Evolutionary conservation across 2,888 invertebrate genomes (phyloP).

Genomic region (Trilocha varians): DNA sequence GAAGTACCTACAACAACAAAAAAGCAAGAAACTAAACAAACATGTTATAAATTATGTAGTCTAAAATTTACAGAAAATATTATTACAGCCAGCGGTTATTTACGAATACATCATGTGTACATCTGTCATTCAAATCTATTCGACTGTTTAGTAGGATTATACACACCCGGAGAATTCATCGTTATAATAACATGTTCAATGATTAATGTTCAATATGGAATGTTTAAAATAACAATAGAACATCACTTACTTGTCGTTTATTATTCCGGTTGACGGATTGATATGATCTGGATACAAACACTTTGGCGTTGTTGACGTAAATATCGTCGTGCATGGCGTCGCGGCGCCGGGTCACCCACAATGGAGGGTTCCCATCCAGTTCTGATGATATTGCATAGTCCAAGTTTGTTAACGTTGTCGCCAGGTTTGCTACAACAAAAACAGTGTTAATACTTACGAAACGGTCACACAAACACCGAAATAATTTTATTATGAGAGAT

Average conservation of each 20-base stretch:
- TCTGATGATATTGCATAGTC: slow-evolving; percentile 83
- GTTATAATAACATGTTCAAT: too few species aligned
- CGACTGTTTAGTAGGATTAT: too few species aligned
- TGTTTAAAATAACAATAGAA: too few species aligned
- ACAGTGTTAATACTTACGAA: slow-evolving; percentile 4
- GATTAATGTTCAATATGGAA: too few species aligned
- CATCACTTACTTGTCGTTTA: slow-evolving; percentile 50
- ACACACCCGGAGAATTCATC: too few species aligned
- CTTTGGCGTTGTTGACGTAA: slow-evolving; percentile 89
- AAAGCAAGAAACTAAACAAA: not conserved
- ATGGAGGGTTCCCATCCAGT: slow-evolving; percentile 86
- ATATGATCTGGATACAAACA: slow-evolving; percentile 79
- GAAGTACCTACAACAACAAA: slow-evolving; percentile 78
- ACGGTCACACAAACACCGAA: too few species aligned
- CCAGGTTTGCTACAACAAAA: slow-evolving; percentile 79
- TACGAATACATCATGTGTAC: too few species aligned
- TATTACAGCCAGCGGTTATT: too few species aligned
- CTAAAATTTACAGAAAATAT: not conserved
- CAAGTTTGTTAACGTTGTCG: slow-evolving; percentile 78
- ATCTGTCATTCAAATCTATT: too few species aligned
- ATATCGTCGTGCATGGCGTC: slow-evolving; percentile 79
- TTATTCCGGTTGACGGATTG: slow-evolving; percentile 71
- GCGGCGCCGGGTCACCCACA: slow-evolving; percentile 84
- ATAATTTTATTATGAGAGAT: too few species aligned
- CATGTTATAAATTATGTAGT: not conserved